These are phyloP conservation scores for Anseranas semipalmata DNA, from an alignment of 2,113 vertebrate species.

Conservation along the genomic window DNA sequence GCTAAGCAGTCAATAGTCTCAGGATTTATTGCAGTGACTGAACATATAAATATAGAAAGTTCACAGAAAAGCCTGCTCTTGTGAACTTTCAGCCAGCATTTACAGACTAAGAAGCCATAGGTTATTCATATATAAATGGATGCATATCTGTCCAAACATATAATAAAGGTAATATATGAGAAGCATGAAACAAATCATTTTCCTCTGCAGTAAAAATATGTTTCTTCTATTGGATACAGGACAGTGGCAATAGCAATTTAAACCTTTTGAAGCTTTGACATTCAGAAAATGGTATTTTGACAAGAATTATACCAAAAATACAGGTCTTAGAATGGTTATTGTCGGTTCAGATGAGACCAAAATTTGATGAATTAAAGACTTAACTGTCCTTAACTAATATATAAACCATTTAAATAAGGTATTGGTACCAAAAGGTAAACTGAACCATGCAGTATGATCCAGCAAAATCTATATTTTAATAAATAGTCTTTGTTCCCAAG, in stretches of 20 bases:
- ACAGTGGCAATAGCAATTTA: neutral
- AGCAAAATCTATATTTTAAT: neutral
- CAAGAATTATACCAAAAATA: neutral
- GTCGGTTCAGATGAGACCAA: neutral
- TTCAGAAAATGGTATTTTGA: neutral
- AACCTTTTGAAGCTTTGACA: neutral
- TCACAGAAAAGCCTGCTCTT: conserved; percentile 37
- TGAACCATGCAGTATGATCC: neutral
- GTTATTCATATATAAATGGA: conserved; percentile 25
- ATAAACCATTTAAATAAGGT: neutral
- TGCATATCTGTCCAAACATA: conserved; percentile 14
- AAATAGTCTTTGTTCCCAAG: neutral
- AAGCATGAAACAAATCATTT: conserved; percentile 38
- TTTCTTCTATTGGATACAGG: neutral
- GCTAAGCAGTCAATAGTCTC: conserved; percentile 17
- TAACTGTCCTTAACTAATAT: neutral
- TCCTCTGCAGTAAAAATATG: conserved; percentile 21
- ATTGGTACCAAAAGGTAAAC: neutral
- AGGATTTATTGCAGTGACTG: conserved; percentile 18
- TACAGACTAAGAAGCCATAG: conserved; percentile 42
- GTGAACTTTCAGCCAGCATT: conserved; percentile 28
- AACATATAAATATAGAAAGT: conserved; percentile 8
- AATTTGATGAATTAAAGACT: neutral
- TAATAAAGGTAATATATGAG: conserved; percentile 48
- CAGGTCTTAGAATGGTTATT: neutral